phyloP scores from a whole-genome alignment of 2,797 vertebrate genomes.

The Gila robusta region DNA sequence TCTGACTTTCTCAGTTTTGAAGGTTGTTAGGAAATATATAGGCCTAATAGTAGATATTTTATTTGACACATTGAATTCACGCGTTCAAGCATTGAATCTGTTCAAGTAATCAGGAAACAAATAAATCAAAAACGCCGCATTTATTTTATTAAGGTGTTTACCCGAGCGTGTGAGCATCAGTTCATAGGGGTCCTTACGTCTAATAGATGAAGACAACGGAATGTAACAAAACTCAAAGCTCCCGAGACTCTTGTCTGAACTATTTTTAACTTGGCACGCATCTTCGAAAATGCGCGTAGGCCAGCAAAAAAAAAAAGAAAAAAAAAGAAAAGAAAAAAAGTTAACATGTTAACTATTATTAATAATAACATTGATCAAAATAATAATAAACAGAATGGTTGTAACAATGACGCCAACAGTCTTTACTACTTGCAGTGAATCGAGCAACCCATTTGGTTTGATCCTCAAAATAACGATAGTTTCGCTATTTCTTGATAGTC shows the following conservation, averaged over 20 bases:
- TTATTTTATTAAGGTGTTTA: background rate
- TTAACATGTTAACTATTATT: too few species aligned
- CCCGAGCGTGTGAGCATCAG: background rate
- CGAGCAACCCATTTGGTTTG: background rate
- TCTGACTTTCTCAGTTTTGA: background rate
- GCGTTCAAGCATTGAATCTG: too few species aligned
- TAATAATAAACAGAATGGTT: background rate
- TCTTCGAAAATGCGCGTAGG: background rate
- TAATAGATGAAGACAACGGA: background rate
- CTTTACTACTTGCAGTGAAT: background rate
- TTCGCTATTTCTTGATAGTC: background rate
- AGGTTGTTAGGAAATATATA: background rate
- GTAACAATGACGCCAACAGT: background rate
- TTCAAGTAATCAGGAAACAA: background rate
- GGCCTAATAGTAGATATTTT: background rate
- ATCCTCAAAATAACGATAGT: background rate
- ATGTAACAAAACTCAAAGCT: background rate
- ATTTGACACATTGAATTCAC: background rate
- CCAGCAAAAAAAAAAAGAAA: background rate
- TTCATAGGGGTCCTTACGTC: too few species aligned
- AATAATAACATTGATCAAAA: background rate
- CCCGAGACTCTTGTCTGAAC: background rate
- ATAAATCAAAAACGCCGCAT: background rate
- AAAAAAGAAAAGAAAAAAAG: background rate
- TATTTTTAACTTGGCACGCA: background rate